Evolutionary conservation across 53 echinoderm and acorn worm species (phyloP), one percentile per base, ranked within the genome.

Genomic region (Stichopus horrens): DNA sequence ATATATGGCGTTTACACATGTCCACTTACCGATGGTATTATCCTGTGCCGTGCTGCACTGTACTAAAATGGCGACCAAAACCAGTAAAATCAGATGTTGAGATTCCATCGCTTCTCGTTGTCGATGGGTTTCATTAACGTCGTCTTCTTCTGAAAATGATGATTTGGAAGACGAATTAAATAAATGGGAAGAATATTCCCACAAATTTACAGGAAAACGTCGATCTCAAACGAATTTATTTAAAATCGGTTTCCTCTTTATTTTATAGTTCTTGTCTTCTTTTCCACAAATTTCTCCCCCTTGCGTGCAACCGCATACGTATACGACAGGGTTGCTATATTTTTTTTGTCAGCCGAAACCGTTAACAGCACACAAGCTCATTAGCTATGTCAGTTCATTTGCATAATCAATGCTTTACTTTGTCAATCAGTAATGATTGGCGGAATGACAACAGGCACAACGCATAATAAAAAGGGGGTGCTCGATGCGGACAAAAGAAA

Each of bases 361-460:
- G 81, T 81, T 81, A 81, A 81, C 81, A 21, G 81, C 19, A 56
- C 37, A 37, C 8, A 56, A 58, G 81, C 71, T 81, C 81, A 81
- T 81, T 81, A 81, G 58, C 19, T 53, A 81, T 81, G 81, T 57
- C 20, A 58, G 56, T 59, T 81, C 81, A 81, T 81, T 81, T 81
- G 81, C 58, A 81, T 81, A 81, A 81, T 81, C 81, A 53, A 81
- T 81, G n/a, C 5, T 14, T 55, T n/a, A 81, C 57, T 56, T 55
- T 81, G 79, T 79, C 79, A 79, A 79, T 79, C 79, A 79, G 79
- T 79, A 55, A 79, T 79, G 79, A 79, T 79, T 79, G 79, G 56
- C 79, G 56, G 18, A n/a, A 8, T 21, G 54, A 79, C 54, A 79
- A 79, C 54, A 16, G 51, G 79, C 9, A 53, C 54, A 55, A 55